phyloP scores from a whole-genome alignment of 2,888 invertebrate genomes.

The Gandaritis pyraliata region DNA sequence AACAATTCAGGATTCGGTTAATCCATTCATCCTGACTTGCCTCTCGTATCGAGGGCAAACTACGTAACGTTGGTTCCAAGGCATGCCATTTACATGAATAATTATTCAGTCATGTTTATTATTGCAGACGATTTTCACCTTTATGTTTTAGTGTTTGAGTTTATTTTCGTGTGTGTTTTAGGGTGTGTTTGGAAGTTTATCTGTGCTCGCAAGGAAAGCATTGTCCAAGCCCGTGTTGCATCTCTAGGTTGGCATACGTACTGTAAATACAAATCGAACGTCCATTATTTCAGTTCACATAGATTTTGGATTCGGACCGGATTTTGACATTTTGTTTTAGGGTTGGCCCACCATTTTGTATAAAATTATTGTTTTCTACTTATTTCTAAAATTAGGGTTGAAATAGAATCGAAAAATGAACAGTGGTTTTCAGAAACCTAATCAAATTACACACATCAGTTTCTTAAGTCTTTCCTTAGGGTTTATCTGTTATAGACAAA shows the following conservation, averaged over 20 bases:
- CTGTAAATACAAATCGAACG: conserved; percentile 52
- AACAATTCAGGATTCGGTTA: conserved; percentile 61
- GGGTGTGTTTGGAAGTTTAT: conserved; percentile 65
- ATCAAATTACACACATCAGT: background rate
- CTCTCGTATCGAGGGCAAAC: conserved; percentile 67
- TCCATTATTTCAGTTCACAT: conserved; percentile 14
- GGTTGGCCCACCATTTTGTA: background rate
- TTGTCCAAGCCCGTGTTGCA: conserved; percentile 60
- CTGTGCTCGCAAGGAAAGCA: conserved; percentile 64
- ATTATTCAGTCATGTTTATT: conserved; percentile 62
- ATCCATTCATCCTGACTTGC: conserved; percentile 68
- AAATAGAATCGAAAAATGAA: too few species aligned
- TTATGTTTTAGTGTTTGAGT: conserved; percentile 47
- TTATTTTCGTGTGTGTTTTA: conserved; percentile 47
- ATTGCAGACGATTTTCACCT: conserved; percentile 48
- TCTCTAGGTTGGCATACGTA: conserved; percentile 38
- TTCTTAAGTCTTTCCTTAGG: background rate
- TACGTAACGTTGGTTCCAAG: conserved; percentile 69
- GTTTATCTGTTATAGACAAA: background rate
- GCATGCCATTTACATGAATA: conserved; percentile 78
- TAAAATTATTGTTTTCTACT: too few species aligned
- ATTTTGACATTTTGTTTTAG: background rate
- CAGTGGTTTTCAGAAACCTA: background rate
- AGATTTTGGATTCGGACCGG: background rate
- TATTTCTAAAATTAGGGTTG: too few species aligned